phyloP scores from a whole-genome alignment of 2,797 vertebrate genomes.

The Monodelphis domestica region DNA sequence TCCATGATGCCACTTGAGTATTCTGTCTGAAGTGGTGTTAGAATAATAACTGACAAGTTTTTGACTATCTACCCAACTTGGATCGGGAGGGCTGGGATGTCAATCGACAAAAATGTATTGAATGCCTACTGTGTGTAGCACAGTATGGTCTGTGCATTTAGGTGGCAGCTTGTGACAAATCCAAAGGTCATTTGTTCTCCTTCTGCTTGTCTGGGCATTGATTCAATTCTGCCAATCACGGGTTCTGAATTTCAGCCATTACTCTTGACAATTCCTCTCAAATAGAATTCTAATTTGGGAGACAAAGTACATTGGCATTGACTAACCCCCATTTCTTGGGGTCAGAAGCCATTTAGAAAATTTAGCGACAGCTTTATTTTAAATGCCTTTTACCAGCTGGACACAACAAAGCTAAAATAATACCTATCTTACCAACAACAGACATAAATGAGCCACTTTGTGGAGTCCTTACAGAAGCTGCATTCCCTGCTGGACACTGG shows the following conservation, averaged over 20 bases:
- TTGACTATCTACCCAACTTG: neutral
- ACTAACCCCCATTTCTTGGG: neutral
- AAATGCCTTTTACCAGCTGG: neutral
- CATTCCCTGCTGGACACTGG: neutral
- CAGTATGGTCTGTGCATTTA: neutral
- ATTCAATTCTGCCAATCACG: neutral
- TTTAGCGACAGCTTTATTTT: neutral
- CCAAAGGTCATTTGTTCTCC: neutral
- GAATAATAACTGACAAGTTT: neutral
- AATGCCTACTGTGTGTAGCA: neutral
- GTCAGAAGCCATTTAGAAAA: neutral
- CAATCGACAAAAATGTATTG: neutral
- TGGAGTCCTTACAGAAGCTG: neutral
- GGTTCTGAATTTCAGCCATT: neutral
- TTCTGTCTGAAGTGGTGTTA: neutral
- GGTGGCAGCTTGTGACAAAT: neutral
- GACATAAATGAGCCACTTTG: neutral
- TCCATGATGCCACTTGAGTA: neutral
- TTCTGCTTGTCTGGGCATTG: neutral
- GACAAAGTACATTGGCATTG: neutral
- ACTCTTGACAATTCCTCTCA: neutral
- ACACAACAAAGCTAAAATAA: neutral
- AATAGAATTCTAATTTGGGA: neutral
- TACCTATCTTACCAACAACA: neutral
- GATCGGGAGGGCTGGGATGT: neutral